Conservation (phyloP, 2,113 vertebrate genomes). For the Pollachius pollachius region DNA sequence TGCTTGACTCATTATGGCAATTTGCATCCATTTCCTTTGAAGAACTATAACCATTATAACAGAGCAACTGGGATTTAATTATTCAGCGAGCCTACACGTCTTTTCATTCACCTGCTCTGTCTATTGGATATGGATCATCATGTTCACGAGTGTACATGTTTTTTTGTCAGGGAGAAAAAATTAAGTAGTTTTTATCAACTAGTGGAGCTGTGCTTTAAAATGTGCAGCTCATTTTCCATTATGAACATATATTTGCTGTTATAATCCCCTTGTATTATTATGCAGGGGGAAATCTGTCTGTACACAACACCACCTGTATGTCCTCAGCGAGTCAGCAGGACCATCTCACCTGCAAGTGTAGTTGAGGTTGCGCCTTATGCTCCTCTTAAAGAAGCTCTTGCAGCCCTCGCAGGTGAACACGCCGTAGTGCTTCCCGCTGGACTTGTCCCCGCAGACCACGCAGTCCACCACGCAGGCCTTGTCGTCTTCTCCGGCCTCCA, state of each 20-base stretch:
- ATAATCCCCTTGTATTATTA: too few relatives aligned
- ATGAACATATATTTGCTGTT: too few relatives aligned
- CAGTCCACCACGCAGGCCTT: conserved; percentile 89
- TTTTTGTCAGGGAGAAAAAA: too few relatives aligned
- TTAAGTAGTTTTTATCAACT: too few relatives aligned
- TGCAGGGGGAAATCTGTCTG: too few relatives aligned
- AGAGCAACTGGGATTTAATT: not conserved
- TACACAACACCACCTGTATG: not conserved
- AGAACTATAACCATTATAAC: conserved; percentile 6
- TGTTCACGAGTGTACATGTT: not conserved
- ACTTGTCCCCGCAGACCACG: conserved; percentile 89
- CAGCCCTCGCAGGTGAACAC: conserved; percentile 94
- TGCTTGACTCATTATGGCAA: conserved; percentile 8
- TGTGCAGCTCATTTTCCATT: too few relatives aligned
- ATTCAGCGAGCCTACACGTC: not conserved
- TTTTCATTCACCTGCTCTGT: too few relatives aligned
- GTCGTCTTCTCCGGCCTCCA: conserved; percentile 85
- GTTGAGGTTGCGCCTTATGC: conserved; percentile 88
- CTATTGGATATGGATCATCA: too few relatives aligned
- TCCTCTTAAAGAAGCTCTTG: conserved; percentile 95
- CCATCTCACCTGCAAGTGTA: conserved; percentile 88
- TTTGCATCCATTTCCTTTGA: conserved; percentile 17
- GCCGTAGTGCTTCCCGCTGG: conserved; percentile 91
- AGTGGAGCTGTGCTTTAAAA: too few relatives aligned
- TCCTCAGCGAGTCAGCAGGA: not conserved